Evolutionary conservation across 2,888 invertebrate species (phyloP), one percentile per base, ranked within the genome.

Genomic region (Onthophagus sagittarius): DNA sequence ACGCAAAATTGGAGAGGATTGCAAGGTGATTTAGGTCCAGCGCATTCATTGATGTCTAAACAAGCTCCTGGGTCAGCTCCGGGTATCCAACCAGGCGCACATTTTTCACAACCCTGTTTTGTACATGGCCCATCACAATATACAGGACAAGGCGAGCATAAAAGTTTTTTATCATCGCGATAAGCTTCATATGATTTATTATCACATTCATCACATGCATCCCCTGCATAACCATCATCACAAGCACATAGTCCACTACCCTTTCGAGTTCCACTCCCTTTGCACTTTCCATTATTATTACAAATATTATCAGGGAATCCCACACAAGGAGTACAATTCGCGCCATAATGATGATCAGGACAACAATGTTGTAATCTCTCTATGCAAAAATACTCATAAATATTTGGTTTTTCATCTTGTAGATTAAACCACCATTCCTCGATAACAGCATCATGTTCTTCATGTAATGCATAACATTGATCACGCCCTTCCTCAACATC

Each of bases 181-280:
- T 93, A 94, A 0, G 94, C 88, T 79, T 90, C 87, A 83, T 92
- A 96, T 82, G 91, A 92, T 1, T 90, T 91, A n/a, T 86, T 82
- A 11, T 89, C 88, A 84, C 99, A 99, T n/a, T 88, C 85, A 72
- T 92, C 89, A 85, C 99, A 99, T 31, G 87, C 84, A 0, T 90
- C 89, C 0, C 97, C 97, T 0, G 84, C 81, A 83, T 98, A 98
- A 0, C 96, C 98, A 5, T 84, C 81, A 80, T 96, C 91, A 84
- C 98, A 99, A 11, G 89, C 86, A 82, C 99, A 99, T 75, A 92
- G 91, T 0, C 98, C 99, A 81, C 93, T 96, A 0, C 99, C 99
- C 84, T 95, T 95, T 64, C 98, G 88, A 0, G 97, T 97, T 0
- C 98, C 98, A 76, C 92, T 91, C 0, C 98, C 98, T 75, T 83